phyloP scores from a whole-genome alignment of 35 echinoderm and acorn worm species.

The Ptychodera flava region DNA sequence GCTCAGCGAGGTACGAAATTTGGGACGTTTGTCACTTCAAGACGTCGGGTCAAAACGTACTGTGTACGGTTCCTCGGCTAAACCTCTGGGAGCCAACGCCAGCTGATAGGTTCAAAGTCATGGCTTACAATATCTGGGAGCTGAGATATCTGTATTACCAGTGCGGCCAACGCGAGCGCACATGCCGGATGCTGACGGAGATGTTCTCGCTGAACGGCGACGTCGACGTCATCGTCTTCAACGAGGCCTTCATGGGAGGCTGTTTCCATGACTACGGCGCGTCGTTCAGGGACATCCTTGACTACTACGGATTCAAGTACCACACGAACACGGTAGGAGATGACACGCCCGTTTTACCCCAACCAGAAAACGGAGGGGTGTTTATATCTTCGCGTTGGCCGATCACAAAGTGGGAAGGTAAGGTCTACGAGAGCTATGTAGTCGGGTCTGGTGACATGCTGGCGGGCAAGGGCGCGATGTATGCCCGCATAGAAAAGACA shows the following conservation, averaged over 20 bases:
- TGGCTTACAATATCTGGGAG: slow-evolving; percentile 40
- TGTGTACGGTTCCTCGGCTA: neutral
- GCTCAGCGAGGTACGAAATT: too few species aligned
- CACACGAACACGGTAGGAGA: slow-evolving; percentile 32
- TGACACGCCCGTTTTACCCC: neutral
- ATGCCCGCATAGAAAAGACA: slow-evolving; percentile 29
- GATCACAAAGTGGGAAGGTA: slow-evolving; percentile 6
- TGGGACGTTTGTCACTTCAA: too few species aligned
- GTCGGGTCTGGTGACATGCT: neutral
- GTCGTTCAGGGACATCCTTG: slow-evolving; percentile 31
- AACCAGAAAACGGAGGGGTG: slow-evolving; percentile 40
- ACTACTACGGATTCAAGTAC: slow-evolving; percentile 40
- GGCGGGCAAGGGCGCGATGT: slow-evolving; percentile 49
- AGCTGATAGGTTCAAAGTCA: neutral
- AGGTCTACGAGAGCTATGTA: slow-evolving; percentile 3
- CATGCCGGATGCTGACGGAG: slow-evolving; percentile 28
- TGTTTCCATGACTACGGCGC: slow-evolving; percentile 17
- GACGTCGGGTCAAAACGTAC: neutral
- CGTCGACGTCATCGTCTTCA: slow-evolving; percentile 59
- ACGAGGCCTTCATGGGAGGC: slow-evolving; percentile 47
- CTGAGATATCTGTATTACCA: slow-evolving; percentile 36
- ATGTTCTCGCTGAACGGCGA: slow-evolving; percentile 24
- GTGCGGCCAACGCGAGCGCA: slow-evolving; percentile 46
- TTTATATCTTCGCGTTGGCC: slow-evolving; percentile 51
- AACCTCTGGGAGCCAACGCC: neutral